A percentile compares a stretch with the other conserved stretches of the same genome.
Evolutionary conservation across 2,888 invertebrate genomes (phyloP).

Genomic region (Dicyrtomina minuta): DNA sequence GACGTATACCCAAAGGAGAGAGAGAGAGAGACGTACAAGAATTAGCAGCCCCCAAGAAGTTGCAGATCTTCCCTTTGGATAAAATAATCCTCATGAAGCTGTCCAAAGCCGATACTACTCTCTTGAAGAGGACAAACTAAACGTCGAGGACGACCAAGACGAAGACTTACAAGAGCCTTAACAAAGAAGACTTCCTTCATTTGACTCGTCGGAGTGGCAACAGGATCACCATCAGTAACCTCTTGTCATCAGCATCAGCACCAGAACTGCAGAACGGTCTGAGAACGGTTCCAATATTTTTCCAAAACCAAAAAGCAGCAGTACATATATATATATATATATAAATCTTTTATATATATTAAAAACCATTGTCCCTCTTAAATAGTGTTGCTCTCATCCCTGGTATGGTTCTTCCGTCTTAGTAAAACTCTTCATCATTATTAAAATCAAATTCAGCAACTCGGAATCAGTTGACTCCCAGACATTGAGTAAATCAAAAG

Average conservation of each 20-base stretch:
- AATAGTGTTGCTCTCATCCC: conserved; percentile 18
- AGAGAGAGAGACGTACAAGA: conserved; percentile 15
- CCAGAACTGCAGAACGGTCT: too few relatives aligned
- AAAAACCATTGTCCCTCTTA: conserved; percentile 33
- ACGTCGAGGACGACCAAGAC: neutral
- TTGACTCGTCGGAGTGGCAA: conserved; percentile 39
- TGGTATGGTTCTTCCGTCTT: conserved; percentile 15
- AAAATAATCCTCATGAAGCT: conserved; percentile 32
- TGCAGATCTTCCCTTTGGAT: conserved; percentile 33
- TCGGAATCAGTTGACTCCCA: neutral
- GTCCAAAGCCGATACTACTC: neutral
- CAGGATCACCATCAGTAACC: conserved; percentile 28
- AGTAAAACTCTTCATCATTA: conserved; percentile 17
- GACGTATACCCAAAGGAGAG: neutral
- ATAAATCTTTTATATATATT: too few relatives aligned
- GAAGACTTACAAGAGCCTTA: conserved; percentile 37
- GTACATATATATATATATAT: too few relatives aligned
- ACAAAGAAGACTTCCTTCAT: conserved; percentile 40
- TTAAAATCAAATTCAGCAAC: too few relatives aligned
- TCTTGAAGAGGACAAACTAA: neutral
- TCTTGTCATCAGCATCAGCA: conserved; percentile 12
- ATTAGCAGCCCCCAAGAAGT: conserved; percentile 22
- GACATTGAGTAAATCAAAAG: neutral
- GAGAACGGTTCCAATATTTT: neutral
- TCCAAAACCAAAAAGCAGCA: neutral